These are phyloP conservation scores for Parauchenoglanis ngamensis DNA, from an alignment of 2,797 vertebrate species.

Conservation along the genomic window DNA sequence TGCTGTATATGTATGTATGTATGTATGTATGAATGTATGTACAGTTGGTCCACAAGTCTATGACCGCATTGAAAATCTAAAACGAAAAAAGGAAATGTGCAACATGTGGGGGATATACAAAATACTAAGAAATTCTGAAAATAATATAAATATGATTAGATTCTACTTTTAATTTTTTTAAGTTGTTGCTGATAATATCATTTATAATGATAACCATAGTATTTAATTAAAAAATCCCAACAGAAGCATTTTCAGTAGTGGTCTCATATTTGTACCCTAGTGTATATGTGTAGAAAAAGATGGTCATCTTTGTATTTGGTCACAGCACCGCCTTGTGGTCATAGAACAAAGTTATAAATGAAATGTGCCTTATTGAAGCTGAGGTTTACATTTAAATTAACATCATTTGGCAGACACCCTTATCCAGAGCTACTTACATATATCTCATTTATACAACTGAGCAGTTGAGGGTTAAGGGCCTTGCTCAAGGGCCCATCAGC, in stretches of 20 bases:
- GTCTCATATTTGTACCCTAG: too few relatives aligned
- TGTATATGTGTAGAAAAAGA: neutral
- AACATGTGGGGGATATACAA: neutral
- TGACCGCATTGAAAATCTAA: too few relatives aligned
- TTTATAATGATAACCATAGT: neutral
- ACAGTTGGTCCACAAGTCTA: too few relatives aligned
- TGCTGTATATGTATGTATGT: too few relatives aligned
- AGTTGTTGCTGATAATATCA: neutral
- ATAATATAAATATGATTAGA: neutral
- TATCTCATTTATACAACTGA: too few relatives aligned
- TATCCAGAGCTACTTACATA: too few relatives aligned
- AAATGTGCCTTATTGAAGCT: neutral
- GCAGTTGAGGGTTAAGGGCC: too few relatives aligned
- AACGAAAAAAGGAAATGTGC: neutral
- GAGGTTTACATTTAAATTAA: too few relatives aligned
- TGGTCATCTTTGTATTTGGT: neutral
- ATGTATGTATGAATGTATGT: too few relatives aligned
- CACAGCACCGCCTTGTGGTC: neutral
- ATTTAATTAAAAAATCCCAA: neutral
- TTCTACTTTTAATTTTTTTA: neutral
- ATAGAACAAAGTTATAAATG: neutral
- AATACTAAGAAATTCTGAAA: neutral
- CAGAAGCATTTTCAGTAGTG: neutral
- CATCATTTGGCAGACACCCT: too few relatives aligned
- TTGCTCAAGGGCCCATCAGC: too few relatives aligned